Percentiles rank a stretch among this genome's conserved stretches.
Evolutionary conservation across 2,888 invertebrate species (phyloP).

Genomic region (Phyllotreta cruciferae): DNA sequence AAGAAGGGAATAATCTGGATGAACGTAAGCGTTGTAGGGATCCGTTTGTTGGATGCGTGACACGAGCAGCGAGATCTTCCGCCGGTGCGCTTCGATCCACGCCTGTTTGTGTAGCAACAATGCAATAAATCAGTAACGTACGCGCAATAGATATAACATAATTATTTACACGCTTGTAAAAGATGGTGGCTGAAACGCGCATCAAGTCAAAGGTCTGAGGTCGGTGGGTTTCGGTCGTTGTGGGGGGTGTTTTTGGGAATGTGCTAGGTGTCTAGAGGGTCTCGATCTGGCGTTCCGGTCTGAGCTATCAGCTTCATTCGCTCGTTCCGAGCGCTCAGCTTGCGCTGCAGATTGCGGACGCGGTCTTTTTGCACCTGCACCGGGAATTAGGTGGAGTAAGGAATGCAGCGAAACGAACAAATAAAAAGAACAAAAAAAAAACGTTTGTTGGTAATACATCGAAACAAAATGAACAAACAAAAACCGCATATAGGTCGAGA

Average conservation of each 20-base stretch:
- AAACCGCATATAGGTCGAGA: constrained; percentile 42
- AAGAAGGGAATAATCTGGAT: constrained; percentile 62
- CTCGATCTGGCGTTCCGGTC: constrained; percentile 85
- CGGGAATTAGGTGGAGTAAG: constrained; percentile 48
- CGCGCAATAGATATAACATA: constrained; percentile 45
- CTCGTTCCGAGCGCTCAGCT: constrained; percentile 86
- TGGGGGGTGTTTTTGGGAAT: constrained; percentile 19
- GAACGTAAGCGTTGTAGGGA: constrained; percentile 71
- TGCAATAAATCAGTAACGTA: constrained; percentile 53
- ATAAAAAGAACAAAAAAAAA: constrained; percentile 59
- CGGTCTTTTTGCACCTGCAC: constrained; percentile 83
- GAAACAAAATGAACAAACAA: constrained; percentile 48
- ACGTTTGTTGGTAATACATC: constrained; percentile 54
- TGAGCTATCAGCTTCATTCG: constrained; percentile 87
- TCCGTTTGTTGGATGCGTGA: constrained; percentile 77
- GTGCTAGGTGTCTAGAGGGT: constrained; percentile 72
- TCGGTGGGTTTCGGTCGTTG: constrained; percentile 34
- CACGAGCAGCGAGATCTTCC: constrained; percentile 76
- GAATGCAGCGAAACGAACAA: constrained; percentile 61
- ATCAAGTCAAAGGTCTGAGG: constrained; percentile 32
- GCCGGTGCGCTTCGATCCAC: constrained; percentile 69
- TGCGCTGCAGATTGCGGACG: constrained; percentile 85
- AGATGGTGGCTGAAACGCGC: constrained; percentile 58
- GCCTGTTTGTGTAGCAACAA: constrained; percentile 52
- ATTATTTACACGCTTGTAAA: constrained; percentile 28